Evolutionary conservation across 2,888 invertebrate genomes (phyloP), one percentile per base, ranked within the genome.

Genomic region (Erynnis tages): DNA sequence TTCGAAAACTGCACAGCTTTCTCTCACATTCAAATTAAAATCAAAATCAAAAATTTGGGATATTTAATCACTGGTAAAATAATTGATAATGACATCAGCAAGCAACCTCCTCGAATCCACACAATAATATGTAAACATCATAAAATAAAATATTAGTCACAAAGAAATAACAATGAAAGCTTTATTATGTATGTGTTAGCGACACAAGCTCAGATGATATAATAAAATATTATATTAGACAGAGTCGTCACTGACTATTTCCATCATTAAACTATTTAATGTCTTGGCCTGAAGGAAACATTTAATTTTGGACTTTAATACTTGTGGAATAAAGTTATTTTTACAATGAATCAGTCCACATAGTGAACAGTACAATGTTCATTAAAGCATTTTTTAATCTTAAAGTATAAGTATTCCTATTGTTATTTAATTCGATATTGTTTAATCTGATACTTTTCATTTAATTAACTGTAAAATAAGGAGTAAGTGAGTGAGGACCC

Each of bases 161-260:
- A 64, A 75, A 74, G 69, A 68, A 64, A 77, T 82, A 37, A 37
- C 19, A 72, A 76, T 68, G 71, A 25, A 65, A 79, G 82, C 80
- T 59, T 67, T 68, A 43, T 43, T 14, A 35, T n/a, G n/a, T n/a
- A 73, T 76, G 76, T 83, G 76, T 79, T 79, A 81, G 83, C 81
- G 75, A 82, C 74, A 78, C 62, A 79, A 79, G 82, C 82, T 59
- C 53, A 57, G 56, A 62, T 60, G 61, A 61, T 57, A 37, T 49
- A 34, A 19, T 14, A 16, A 27, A 4, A 57, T 11, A 56, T 56
- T n/a, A 56, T 61, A 59, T 58, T 54, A 60, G 53, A 46, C 56
- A 46, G 38, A 13, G 38, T 30, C 47, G 30, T 23, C 38, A 11
- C 30, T 35, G 7, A 44, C n/a, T n/a, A n/a, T n/a, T n/a, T 41